phyloP scores from a whole-genome alignment of 2,113 vertebrate genomes.

The Arenaria interpres region DNA sequence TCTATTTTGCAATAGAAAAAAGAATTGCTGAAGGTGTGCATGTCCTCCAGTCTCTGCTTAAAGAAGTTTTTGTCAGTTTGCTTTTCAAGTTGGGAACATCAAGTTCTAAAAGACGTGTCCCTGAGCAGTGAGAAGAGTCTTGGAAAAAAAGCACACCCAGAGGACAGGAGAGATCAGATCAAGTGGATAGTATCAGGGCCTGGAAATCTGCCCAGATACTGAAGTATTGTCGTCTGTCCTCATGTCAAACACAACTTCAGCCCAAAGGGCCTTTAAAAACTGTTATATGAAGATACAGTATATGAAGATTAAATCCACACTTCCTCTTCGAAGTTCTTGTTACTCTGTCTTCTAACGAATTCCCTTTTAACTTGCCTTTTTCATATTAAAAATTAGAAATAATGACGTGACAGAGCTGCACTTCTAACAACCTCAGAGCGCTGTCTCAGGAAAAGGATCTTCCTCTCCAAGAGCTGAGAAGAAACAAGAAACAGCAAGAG shows the following conservation, averaged over 20 bases:
- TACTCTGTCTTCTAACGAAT: not conserved
- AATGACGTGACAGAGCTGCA: not conserved
- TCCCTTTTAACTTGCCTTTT: conserved; percentile 37
- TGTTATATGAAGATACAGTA: not conserved
- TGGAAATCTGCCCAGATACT: not conserved
- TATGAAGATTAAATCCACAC: not conserved
- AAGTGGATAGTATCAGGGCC: not conserved
- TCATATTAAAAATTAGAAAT: conserved; percentile 20
- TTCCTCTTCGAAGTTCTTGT: not conserved
- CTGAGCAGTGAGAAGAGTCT: not conserved
- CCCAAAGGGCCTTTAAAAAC: not conserved
- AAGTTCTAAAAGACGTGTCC: not conserved
- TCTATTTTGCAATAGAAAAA: not conserved
- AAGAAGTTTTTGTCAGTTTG: not conserved
- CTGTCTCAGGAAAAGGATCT: not conserved
- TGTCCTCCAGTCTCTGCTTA: not conserved
- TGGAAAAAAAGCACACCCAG: not conserved
- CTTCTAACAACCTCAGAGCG: not conserved
- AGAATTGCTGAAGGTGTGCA: not conserved
- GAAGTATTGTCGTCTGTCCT: not conserved
- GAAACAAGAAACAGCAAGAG: not conserved
- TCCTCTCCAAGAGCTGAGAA: not conserved
- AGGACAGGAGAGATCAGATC: not conserved
- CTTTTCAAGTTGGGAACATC: not conserved
- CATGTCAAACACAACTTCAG: not conserved